Percentiles rank a stretch among this genome's conserved stretches.
phyloP scores from a whole-genome alignment of 2,113 vertebrate genomes.

The Chrysochloris asiatica region DNA sequence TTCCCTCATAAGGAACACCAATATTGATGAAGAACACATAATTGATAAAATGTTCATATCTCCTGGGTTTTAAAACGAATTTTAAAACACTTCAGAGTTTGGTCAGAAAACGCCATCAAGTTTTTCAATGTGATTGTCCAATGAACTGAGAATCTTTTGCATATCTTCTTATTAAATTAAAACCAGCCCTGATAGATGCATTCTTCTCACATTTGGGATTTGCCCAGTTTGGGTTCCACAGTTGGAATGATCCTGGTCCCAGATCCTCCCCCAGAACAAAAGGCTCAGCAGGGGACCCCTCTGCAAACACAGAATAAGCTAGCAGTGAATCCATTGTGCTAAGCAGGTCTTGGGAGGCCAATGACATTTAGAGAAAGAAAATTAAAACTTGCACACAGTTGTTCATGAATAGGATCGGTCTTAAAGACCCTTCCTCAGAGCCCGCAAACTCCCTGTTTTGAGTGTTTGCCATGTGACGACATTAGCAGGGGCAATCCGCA shows the following conservation, averaged over 20 bases:
- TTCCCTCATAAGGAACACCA: conserved; percentile 30
- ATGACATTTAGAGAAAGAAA: conserved; percentile 45
- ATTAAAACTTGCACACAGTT: not conserved
- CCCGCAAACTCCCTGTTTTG: conserved; percentile 7
- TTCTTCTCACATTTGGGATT: not conserved
- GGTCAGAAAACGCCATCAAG: not conserved
- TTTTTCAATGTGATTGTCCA: conserved; percentile 14
- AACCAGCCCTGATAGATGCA: not conserved
- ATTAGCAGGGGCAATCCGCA: not conserved
- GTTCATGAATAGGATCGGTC: conserved; percentile 2
- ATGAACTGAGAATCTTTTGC: not conserved
- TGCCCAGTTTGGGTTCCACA: not conserved
- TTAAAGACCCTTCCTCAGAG: conserved; percentile 4
- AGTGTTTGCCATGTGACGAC: conserved; percentile 22
- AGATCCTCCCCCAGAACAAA: conserved; percentile 51
- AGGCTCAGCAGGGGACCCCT: not conserved
- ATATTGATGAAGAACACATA: conserved; percentile 5
- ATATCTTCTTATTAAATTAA: conserved; percentile 2
- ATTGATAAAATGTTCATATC: conserved; percentile 31
- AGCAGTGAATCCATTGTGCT: not conserved
- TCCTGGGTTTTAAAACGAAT: conserved; percentile 50
- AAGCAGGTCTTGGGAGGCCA: conserved; percentile 22
- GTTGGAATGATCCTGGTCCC: not conserved
- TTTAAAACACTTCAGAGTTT: not conserved
- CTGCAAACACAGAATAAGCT: not conserved